phyloP scores from a whole-genome alignment of 2,888 invertebrate genomes.

The Clunio marinus region DNA sequence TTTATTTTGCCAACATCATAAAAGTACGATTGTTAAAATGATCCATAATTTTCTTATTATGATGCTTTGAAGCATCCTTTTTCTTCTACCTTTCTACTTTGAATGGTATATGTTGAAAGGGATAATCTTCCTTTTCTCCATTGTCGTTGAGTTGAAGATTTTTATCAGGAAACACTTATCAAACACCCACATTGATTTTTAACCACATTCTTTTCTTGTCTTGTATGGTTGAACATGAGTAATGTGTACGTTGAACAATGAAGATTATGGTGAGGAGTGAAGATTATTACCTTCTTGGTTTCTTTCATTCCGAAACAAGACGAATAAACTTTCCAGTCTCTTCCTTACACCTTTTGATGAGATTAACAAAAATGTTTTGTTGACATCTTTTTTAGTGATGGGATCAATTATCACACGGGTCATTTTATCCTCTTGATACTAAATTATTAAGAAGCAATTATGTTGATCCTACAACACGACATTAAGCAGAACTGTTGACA shows the following conservation, averaged over 20 bases:
- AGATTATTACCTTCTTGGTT: constrained; percentile 15
- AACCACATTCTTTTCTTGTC: constrained; percentile 13
- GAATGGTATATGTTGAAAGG: not conserved
- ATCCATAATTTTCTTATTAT: constrained; percentile 28
- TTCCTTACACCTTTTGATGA: constrained; percentile 1
- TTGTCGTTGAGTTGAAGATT: constrained; percentile 14
- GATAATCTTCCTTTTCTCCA: constrained; percentile 16
- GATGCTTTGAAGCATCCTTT: constrained; percentile 33
- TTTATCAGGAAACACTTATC: constrained; percentile 38
- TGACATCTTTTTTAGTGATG: not conserved
- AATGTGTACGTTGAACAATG: not conserved
- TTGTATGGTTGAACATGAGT: not conserved
- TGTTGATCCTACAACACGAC: not conserved
- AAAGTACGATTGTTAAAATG: constrained; percentile 27
- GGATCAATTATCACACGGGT: not conserved
- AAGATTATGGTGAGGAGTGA: not conserved
- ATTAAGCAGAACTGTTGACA: constrained; percentile 12
- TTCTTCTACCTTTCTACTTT: constrained; percentile 9
- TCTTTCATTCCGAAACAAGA: no score
- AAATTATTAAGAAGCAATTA: constrained; percentile 26
- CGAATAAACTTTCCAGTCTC: not conserved
- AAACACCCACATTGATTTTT: constrained; percentile 32
- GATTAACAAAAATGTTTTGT: constrained; percentile 3
- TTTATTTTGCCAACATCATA: constrained; percentile 35
- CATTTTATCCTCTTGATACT: not conserved